phyloP scores from a whole-genome alignment of 2,888 invertebrate species.

The Pristionchus maxplancki region DNA sequence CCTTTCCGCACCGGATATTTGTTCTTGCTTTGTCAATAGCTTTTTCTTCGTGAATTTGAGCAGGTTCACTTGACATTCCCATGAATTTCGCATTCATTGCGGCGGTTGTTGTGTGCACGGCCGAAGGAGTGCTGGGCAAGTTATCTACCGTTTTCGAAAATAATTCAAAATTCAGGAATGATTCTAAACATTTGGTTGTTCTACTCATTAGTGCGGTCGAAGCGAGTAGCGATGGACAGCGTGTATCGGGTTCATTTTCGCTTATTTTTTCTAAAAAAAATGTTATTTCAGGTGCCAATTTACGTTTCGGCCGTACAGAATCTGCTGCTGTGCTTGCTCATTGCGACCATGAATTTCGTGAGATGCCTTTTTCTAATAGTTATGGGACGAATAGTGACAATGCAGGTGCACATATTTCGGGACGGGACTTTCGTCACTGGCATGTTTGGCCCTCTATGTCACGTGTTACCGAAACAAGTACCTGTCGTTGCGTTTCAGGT shows the following conservation, averaged over 20 bases:
- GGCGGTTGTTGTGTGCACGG: background rate
- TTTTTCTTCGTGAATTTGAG: too few relatives aligned
- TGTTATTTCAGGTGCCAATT: background rate
- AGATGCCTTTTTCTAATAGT: too few relatives aligned
- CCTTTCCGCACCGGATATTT: background rate
- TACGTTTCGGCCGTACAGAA: background rate
- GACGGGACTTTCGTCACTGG: background rate
- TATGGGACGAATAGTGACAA: background rate
- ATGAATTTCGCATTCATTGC: background rate
- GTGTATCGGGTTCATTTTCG: background rate
- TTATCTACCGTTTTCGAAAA: too few relatives aligned
- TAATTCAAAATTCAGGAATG: background rate
- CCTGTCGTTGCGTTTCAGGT: background rate
- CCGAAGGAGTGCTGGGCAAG: background rate
- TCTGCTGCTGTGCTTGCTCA: background rate
- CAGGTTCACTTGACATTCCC: background rate
- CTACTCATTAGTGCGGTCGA: background rate
- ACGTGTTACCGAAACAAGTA: background rate
- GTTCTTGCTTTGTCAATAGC: too few relatives aligned
- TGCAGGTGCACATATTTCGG: background rate
- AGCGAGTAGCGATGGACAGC: background rate
- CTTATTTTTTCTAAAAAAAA: too few relatives aligned
- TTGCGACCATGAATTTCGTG: conserved; percentile 14
- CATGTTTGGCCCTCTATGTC: background rate
- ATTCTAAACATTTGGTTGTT: background rate